phyloP scores from a whole-genome alignment of 1,140 invertebrate species.

The Pararge aegeria region DNA sequence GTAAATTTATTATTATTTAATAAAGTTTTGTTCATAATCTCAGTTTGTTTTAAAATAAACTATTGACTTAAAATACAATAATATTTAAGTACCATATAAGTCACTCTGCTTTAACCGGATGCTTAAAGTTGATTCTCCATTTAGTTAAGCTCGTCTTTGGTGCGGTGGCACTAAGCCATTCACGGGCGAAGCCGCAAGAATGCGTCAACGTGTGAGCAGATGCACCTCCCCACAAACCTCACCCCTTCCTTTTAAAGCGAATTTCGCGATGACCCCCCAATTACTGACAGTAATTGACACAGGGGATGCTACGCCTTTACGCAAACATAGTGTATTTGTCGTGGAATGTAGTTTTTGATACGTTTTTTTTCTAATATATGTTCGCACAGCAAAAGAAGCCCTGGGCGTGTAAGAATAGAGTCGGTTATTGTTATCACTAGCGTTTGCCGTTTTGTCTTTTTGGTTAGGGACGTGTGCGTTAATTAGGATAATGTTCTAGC shows the following conservation, averaged over 20 bases:
- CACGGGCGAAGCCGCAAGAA: constrained; percentile 69
- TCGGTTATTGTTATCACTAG: background rate
- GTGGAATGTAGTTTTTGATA: constrained; percentile 12
- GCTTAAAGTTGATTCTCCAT: background rate
- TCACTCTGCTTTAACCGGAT: no score
- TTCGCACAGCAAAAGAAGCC: background rate
- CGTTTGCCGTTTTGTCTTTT: constrained; percentile 10
- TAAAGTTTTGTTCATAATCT: no score
- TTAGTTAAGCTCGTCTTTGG: background rate
- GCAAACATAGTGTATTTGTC: constrained; percentile 15
- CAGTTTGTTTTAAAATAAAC: no score
- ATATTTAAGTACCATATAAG: no score
- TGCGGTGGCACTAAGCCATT: constrained; percentile 35
- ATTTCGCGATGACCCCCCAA: constrained; percentile 37
- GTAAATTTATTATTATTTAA: no score
- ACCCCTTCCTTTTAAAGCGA: constrained; percentile 38
- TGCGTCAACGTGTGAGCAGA: constrained; percentile 70
- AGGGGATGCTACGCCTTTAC: constrained; percentile 17
- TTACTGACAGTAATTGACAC: constrained; percentile 23
- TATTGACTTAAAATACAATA: no score
- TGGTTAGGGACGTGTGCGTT: constrained; percentile 6
- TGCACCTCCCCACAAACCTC: constrained; percentile 42
- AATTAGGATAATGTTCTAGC: constrained; percentile 39
- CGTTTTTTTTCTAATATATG: background rate
- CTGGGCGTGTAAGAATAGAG: background rate